Conservation (phyloP, 2,113 vertebrate species). For the Microtus ochrogaster region DNA sequence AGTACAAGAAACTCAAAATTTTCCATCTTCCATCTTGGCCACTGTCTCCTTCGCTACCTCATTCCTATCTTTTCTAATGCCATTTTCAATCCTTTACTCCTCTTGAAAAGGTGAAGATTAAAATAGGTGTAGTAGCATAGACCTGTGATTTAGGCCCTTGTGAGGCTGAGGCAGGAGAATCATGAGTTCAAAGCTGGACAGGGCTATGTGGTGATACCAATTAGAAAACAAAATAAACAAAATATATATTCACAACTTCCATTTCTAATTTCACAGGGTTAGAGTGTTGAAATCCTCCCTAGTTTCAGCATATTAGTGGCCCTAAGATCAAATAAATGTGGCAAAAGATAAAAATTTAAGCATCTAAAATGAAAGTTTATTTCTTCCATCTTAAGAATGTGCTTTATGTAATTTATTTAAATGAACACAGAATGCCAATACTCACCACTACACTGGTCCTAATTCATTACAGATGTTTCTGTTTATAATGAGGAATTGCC, state of each 20-base stretch:
- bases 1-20: neutral
- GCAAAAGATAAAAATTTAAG: constrained; percentile 82
- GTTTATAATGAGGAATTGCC: constrained; percentile 80
- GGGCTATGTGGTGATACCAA: neutral
- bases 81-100: neutral
- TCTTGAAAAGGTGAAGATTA: neutral
- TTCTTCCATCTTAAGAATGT: constrained; percentile 78
- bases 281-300: constrained; percentile 65
- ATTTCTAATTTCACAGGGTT: constrained; percentile 51
- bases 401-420: constrained; percentile 85
- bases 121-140: too few relatives aligned
- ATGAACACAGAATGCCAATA: constrained; percentile 83
- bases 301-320: constrained; percentile 61
- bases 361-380: constrained; percentile 81
- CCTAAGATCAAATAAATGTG: constrained; percentile 69
- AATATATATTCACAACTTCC: neutral
- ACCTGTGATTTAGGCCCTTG: neutral
- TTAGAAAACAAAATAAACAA: neutral
- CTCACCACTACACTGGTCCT: constrained; percentile 80
- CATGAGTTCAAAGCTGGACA: neutral
- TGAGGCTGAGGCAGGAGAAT: neutral
- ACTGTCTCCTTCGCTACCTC: neutral
- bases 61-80: neutral
- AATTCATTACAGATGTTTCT: constrained; percentile 89
- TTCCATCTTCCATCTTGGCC: neutral